phyloP scores from a whole-genome alignment of 1,140 invertebrate genomes.

The Cotesia typhae region DNA sequence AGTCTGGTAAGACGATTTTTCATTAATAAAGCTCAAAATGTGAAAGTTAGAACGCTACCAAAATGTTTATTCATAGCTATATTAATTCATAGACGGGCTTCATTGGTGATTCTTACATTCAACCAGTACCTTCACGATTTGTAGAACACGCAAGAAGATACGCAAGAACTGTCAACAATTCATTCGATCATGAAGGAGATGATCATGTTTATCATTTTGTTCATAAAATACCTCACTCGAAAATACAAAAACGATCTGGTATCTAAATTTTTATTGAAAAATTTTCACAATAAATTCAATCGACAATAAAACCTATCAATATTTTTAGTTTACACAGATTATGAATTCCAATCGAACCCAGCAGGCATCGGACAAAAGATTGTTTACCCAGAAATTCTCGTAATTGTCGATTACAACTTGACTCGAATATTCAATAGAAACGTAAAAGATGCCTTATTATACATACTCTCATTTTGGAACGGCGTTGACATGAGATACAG shows the following conservation, averaged over 20 bases:
- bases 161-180: background rate
- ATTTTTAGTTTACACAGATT: background rate
- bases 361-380: background rate
- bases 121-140: constrained; percentile 20
- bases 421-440: background rate
- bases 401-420: constrained; percentile 8
- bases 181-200: background rate
- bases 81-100: background rate
- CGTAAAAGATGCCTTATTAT: background rate
- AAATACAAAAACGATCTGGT: background rate
- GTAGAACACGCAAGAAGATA: constrained; percentile 6
- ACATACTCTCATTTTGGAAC: constrained; percentile 39
- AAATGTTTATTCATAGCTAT: background rate
- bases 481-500: constrained; percentile 38
- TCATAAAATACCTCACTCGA: constrained; percentile 5
- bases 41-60: background rate
- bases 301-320: background rate
- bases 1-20: background rate
- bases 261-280: background rate
- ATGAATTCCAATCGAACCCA: too few relatives aligned
- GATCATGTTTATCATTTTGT: constrained; percentile 24
- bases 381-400: constrained; percentile 18
- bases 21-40: background rate
- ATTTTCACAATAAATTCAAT: background rate
- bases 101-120: background rate